Evolutionary conservation across 2,888 invertebrate genomes (phyloP), one percentile per base, ranked within the genome.

Genomic region (Odontothrips loti): DNA sequence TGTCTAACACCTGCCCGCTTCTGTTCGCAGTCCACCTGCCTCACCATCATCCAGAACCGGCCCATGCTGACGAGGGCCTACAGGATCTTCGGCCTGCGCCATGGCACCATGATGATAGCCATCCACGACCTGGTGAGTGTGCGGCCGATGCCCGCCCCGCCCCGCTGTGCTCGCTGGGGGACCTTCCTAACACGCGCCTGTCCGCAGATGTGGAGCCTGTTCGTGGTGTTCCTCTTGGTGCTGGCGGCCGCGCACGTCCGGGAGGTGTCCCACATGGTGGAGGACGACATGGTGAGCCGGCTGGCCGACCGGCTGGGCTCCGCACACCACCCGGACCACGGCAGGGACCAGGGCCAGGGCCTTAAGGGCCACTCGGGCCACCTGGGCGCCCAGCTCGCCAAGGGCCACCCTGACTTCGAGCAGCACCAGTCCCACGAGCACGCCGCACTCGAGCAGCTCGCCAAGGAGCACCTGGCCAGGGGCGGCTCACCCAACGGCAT

Each of bases 171-270:
- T n/a, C n/a, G n/a, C n/a, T n/a, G n/a, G n/a, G n/a, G 58, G 58
- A 11, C 58, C 68, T 27, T 23, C n/a, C 23, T 63, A n/a, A n/a
- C 20, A 15, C 63, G 68, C 9, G 51, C 68, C 68, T 75, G 68
- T 11, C 68, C 23, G 27, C 68, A 75, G 68, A 23, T 75, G 68
- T 75, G 68, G 68, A 75, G 68, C 68, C 1, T 27, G 9, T 75
- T 23, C 68, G 10, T 75, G 23, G 68, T 75, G 68, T 75, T 75
- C 68, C 23, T 75, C 27, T 12, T 75, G 68, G 68, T 75, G 68
- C 68, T 75, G 68, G 68, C 68, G 23, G 27, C 68, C 23, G 68
- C 68, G 0, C 68, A 75, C 68, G 12, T 27, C 27, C 68, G 68
- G 6, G 68, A 75, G 68, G 27, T 75, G 68, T 75, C 68, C 23